Percentiles rank a stretch among this genome's conserved stretches.
Conservation (phyloP, 2,888 invertebrate species). For the Sinelater perroti region DNA sequence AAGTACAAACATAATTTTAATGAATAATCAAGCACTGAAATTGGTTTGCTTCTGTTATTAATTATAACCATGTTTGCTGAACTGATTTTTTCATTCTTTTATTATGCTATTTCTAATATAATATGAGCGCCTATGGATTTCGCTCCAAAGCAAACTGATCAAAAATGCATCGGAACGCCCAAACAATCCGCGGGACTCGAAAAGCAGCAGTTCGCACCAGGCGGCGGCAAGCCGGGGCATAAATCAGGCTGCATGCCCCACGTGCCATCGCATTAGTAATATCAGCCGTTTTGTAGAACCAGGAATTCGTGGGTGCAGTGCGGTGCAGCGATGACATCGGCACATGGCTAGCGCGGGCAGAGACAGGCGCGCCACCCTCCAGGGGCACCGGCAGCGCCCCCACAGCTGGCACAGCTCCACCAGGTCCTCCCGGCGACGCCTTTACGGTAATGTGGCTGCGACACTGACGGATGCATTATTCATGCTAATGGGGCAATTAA, state of each 20-base stretch:
- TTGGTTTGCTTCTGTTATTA: no score
- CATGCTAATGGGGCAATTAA: slow-evolving; percentile 1
- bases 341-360: slow-evolving; percentile 41
- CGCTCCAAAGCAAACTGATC: neutral
- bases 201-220: neutral
- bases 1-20: no score
- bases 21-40: no score
- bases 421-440: slow-evolving; percentile 42
- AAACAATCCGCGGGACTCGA: neutral
- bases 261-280: slow-evolving; percentile 7
- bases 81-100: no score
- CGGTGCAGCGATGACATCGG: slow-evolving; percentile 9
- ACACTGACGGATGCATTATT: neutral
- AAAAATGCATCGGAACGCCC: slow-evolving; percentile 9
- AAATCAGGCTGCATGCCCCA: slow-evolving; percentile 10
- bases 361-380: slow-evolving; percentile 43
- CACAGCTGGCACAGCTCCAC: slow-evolving; percentile 59
- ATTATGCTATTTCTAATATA: no score
- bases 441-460: slow-evolving; percentile 30
- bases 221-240: neutral
- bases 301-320: slow-evolving; percentile 11
- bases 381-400: slow-evolving; percentile 52
- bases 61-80: no score
- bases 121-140: no score
- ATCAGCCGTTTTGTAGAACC: slow-evolving; percentile 8